phyloP scores from a whole-genome alignment of 1,140 invertebrate genomes.

The Lucilia sericata region DNA sequence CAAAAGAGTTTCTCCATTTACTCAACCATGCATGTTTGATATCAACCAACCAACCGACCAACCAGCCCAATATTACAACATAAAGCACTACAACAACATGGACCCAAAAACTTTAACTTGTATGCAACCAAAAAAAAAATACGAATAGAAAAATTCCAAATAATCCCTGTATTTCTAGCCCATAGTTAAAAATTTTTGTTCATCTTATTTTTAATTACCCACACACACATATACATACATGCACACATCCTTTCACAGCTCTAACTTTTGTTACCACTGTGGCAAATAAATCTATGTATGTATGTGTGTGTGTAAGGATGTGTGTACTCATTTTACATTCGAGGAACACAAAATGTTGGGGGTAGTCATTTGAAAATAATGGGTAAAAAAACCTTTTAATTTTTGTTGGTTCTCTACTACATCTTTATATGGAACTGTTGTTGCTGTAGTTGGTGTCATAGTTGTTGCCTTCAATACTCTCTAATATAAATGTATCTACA shows the following conservation, averaged over 20 bases:
- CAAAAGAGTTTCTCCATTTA: neutral
- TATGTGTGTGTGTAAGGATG: neutral
- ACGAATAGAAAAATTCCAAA: slow-evolving; percentile 11
- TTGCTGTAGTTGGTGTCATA: neutral
- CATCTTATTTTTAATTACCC: slow-evolving; percentile 41
- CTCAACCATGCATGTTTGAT: neutral
- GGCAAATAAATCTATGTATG: neutral
- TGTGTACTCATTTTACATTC: slow-evolving; percentile 22
- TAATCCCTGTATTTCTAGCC: slow-evolving; percentile 36
- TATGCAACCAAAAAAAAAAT: neutral
- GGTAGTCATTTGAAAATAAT: slow-evolving; percentile 24
- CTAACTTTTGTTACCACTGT: neutral
- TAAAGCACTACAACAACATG: neutral
- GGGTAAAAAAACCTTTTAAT: neutral
- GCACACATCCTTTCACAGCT: neutral
- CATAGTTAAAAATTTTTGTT: slow-evolving; percentile 37
- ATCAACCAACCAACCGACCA: neutral
- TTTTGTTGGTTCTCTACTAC: slow-evolving; percentile 25
- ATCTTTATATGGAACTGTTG: neutral
- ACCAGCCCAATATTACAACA: neutral
- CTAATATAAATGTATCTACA: neutral
- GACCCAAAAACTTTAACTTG: too few species aligned
- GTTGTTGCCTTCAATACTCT: slow-evolving; percentile 39
- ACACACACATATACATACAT: slow-evolving; percentile 19
- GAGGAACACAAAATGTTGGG: slow-evolving; percentile 21